These are phyloP conservation scores for Labeo calbasu DNA, from an alignment of 2,797 vertebrate species.

Conservation along the genomic window DNA sequence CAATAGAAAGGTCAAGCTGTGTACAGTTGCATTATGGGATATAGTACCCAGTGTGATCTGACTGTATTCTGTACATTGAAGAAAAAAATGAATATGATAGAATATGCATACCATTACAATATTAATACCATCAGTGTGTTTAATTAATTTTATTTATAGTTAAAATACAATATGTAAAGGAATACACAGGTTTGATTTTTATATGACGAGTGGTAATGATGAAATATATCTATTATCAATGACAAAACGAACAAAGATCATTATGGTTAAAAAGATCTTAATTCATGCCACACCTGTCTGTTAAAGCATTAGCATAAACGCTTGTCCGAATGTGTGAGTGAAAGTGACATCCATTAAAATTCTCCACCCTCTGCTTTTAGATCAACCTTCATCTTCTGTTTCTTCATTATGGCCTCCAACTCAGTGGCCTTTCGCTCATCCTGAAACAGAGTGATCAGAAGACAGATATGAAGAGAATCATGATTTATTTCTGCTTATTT, in stretches of 20 bases:
- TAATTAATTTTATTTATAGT: background rate
- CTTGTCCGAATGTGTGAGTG: constrained; percentile 20
- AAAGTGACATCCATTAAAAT: constrained; percentile 56
- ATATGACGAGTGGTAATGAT: constrained; percentile 14
- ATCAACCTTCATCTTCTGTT: constrained; percentile 81
- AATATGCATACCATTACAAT: background rate
- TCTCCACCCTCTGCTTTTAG: constrained; percentile 46
- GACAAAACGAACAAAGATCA: constrained; percentile 27
- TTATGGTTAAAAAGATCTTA: background rate
- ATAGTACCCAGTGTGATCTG: background rate
- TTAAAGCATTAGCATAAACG: constrained; percentile 2
- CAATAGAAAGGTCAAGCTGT: background rate
- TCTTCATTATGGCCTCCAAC: constrained; percentile 82
- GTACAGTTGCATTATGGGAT: background rate
- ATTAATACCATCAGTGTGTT: background rate
- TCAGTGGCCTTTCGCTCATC: constrained; percentile 78
- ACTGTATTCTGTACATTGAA: background rate
- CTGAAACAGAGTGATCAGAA: constrained; percentile 35
- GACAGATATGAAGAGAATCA: background rate
- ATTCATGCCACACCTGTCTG: constrained; percentile 8
- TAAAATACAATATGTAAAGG: background rate
- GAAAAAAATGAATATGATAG: background rate
- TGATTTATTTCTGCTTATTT: background rate
- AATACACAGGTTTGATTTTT: constrained; percentile 8
- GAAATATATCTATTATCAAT: background rate